Percentiles rank a stretch among this genome's conserved stretches.
Evolutionary conservation across 2,113 vertebrate species (phyloP).

Genomic region (Kryptolebias marmoratus): DNA sequence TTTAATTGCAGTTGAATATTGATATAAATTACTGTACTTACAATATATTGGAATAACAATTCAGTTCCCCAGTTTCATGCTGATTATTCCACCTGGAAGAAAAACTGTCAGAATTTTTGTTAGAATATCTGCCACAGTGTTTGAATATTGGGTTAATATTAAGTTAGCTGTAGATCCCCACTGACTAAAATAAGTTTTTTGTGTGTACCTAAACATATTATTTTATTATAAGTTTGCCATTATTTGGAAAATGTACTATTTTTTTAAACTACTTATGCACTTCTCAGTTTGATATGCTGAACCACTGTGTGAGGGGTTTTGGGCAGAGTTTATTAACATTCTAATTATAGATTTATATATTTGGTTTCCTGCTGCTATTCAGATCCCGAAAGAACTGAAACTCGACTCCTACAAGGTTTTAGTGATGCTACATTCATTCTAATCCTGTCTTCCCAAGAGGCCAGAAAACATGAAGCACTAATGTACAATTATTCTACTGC

Average conservation of each 20-base stretch:
- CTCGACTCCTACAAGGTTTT: conserved; percentile 68
- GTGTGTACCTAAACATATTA: background rate
- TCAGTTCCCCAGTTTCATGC: background rate
- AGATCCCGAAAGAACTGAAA: conserved; percentile 69
- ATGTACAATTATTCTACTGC: conserved; percentile 3
- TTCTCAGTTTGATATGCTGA: conserved; percentile 18
- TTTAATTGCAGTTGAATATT: background rate
- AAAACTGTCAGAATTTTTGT: conserved; percentile 6
- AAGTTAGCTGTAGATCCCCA: background rate
- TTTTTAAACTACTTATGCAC: background rate
- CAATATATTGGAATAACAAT: background rate
- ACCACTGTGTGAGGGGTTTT: conserved; percentile 47
- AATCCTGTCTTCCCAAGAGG: conserved; percentile 6
- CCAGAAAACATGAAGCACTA: conserved; percentile 2
- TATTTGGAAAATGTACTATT: background rate
- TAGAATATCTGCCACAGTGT: background rate
- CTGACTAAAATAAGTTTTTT: too few species aligned
- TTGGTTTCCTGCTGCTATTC: conserved; percentile 51
- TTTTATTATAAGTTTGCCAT: background rate
- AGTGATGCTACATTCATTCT: conserved; percentile 52
- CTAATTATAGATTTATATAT: conserved; percentile 80
- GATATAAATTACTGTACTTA: conserved; percentile 1
- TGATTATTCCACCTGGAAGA: background rate
- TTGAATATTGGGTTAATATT: background rate
- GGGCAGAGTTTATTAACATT: conserved; percentile 48